Evolutionary conservation across 1,140 invertebrate genomes (phyloP), one percentile per base, ranked within the genome.

Genomic region (Argopecten irradians): DNA sequence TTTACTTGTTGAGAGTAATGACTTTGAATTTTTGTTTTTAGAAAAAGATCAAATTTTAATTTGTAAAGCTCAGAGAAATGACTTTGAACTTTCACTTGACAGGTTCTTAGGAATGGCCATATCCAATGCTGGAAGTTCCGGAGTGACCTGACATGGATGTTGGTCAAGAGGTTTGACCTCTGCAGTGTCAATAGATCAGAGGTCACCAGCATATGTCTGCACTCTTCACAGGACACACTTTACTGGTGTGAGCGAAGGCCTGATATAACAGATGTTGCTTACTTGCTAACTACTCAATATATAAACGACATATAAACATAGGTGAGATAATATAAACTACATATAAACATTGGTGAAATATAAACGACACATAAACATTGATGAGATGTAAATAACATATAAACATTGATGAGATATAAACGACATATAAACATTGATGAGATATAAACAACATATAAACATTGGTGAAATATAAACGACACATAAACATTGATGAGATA

Each of bases 201-300:
- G 34, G 46, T 92, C 19, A 87, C 89, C 39, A 91, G 90, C 39
- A 84, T 91, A 0, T 92, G 90, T 88, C 86, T 92, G 32, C 90
- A 92, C 34, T 84, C 86, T 32, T 33, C 84, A 33, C 88, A 89
- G 28, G 89, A 86, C 83, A 71, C 91, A 22, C 34, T 92, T 1
- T 92, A 88, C 83, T 92, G 91, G 91, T 92, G 91, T 91, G 91
- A 92, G 46, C 85, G 89, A 43, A 82, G 39, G 34, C 28, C 39
- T 28, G 35, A 46, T 11, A 39, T 82, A 0, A 16, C 35, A 16
- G n/a, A 71, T 71, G 55, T 71, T 71, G 22, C n/a, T n/a, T n/a
- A n/a, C n/a, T n/a, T n/a, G n/a, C 55, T 71, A 71, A 71, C 16
- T 71, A 71, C 55, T 71, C 55, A 16, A 28, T 71, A 16, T 71